Conservation (phyloP, 2,797 vertebrate species). For the Melopsittacus undulatus region DNA sequence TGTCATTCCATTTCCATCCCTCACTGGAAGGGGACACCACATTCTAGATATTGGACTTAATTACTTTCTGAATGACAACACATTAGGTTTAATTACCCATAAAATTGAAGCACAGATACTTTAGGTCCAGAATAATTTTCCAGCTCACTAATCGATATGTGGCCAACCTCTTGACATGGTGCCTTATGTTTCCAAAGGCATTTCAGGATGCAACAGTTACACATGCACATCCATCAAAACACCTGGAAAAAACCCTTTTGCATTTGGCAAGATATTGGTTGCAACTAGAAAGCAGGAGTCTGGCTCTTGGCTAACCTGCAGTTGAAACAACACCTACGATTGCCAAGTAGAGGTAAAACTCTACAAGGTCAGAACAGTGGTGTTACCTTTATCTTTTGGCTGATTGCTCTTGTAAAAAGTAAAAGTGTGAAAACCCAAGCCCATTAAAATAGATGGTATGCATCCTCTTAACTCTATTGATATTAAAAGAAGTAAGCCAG, state of each 20-base stretch:
- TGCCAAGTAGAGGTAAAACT: neutral
- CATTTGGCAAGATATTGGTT: neutral
- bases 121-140: constrained; percentile 72
- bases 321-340: neutral
- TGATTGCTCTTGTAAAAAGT: neutral
- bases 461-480: neutral
- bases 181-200: constrained; percentile 45
- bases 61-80: constrained; percentile 61
- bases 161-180: neutral
- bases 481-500: neutral
- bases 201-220: neutral
- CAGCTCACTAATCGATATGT: constrained; percentile 65
- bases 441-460: neutral
- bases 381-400: neutral
- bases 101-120: constrained; percentile 66
- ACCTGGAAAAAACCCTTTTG: neutral
- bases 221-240: neutral
- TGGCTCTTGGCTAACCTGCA: neutral
- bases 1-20: neutral
- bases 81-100: constrained; percentile 72
- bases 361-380: neutral
- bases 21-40: constrained; percentile 16
- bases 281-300: neutral
- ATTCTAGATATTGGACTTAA: constrained; percentile 56
- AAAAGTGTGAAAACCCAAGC: neutral